Percentiles rank a stretch among this genome's conserved stretches.
phyloP scores from a whole-genome alignment of 2,113 vertebrate genomes.

The Pollimyrus isidori region DNA sequence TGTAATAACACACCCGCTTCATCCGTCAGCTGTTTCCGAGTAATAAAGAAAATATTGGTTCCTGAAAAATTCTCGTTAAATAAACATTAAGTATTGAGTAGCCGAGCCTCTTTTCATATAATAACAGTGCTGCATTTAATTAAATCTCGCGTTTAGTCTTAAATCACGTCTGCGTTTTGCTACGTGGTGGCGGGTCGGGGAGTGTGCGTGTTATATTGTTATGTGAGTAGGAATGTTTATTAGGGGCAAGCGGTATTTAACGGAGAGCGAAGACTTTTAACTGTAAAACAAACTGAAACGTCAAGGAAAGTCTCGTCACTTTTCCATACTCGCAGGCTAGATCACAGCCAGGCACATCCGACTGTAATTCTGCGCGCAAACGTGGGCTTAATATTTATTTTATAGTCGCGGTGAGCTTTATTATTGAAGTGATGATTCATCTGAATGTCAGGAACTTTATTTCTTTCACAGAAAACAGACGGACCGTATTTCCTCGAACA shows the following conservation, averaged over 20 bases:
- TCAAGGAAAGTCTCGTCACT: not conserved
- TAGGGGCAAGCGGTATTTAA: not conserved
- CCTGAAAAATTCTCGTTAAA: constrained; percentile 18
- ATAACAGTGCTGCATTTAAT: constrained; percentile 7
- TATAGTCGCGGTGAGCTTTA: not conserved
- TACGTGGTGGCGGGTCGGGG: not conserved
- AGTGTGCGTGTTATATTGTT: not conserved
- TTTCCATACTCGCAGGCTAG: not conserved
- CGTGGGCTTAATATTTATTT: constrained; percentile 2
- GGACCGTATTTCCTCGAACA: not conserved
- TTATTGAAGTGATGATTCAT: not conserved
- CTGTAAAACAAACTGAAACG: not conserved
- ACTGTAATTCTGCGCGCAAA: not conserved
- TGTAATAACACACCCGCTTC: not conserved
- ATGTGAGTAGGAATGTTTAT: constrained; percentile 1
- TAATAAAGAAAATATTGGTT: constrained; percentile 21
- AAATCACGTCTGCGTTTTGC: not conserved
- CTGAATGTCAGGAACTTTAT: not conserved
- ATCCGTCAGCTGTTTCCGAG: constrained; percentile 9
- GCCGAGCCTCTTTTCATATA: constrained; percentile 5
- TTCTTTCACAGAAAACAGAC: not conserved
- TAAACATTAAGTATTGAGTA: constrained; percentile 17
- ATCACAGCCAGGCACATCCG: not conserved
- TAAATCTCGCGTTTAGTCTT: not conserved
- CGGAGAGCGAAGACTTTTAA: not conserved